Evolutionary conservation across 2,797 vertebrate genomes (phyloP).

Genomic region (Cyclura pinguis): DNA sequence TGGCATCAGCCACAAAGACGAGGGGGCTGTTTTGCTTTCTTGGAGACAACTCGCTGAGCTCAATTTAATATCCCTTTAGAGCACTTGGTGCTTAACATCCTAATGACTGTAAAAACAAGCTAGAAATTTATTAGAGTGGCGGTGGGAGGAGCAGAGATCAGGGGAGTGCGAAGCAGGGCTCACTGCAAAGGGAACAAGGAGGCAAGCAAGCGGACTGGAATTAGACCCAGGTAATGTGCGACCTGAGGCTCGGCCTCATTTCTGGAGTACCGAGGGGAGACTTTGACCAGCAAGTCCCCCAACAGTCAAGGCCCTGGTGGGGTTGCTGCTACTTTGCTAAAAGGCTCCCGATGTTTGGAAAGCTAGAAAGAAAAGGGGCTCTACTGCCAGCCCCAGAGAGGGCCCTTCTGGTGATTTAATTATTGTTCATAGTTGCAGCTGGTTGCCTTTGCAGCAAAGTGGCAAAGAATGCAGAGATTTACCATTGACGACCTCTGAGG

Average conservation of each 20-base stretch:
- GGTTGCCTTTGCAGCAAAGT: too few species aligned
- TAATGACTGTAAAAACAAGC: constrained; percentile 16
- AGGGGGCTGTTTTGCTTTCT: background rate
- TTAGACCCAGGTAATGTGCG: too few species aligned
- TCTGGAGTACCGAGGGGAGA: background rate
- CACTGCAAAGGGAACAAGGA: background rate
- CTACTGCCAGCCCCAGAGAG: background rate
- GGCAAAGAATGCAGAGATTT: too few species aligned
- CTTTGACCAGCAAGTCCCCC: background rate
- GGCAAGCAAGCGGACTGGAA: background rate
- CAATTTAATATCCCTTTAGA: constrained; percentile 5
- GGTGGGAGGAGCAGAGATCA: background rate
- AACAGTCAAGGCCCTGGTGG: background rate
- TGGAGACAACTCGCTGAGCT: background rate
- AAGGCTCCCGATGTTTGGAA: rapidly evolving
- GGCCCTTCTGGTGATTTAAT: too few species aligned
- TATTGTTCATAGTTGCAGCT: too few species aligned
- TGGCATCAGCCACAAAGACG: background rate
- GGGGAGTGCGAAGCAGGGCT: background rate
- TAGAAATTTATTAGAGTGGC: background rate
- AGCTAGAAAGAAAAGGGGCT: background rate
- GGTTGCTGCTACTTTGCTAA: too few species aligned
- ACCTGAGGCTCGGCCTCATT: background rate
- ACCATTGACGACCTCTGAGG: too few species aligned
- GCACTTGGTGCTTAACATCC: background rate